Percentiles rank a stretch among this genome's conserved stretches.
phyloP scores from a whole-genome alignment of 2,888 invertebrate genomes.

The Tiliacea aurago region DNA sequence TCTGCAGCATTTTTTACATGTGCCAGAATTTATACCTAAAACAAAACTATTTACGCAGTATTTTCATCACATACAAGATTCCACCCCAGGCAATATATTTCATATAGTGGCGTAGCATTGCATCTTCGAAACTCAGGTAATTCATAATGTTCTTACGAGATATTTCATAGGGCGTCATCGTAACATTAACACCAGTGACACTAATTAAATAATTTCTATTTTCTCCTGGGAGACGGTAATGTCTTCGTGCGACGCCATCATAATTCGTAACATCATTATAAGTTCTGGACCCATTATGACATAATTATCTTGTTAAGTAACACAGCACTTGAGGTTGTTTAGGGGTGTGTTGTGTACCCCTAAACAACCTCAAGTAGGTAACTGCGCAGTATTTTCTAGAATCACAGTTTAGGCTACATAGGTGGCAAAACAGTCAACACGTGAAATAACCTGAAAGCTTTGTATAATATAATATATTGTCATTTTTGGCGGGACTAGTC shows the following conservation, averaged over 20 bases:
- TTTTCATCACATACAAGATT: neutral
- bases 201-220: constrained; percentile 7
- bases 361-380: neutral
- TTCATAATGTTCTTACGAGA: neutral
- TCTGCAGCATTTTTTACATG: neutral
- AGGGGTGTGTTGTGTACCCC: neutral
- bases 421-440: neutral
- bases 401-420: neutral
- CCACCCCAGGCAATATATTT: neutral
- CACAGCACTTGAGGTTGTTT: neutral
- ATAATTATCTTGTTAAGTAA: neutral
- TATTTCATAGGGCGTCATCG: neutral
- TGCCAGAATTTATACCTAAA: neutral
- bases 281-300: neutral
- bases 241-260: constrained; percentile 6
- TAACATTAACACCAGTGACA: neutral
- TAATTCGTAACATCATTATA: constrained; percentile 4
- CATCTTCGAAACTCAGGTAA: neutral
- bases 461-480: no score
- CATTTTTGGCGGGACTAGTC: neutral
- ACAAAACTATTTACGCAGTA: neutral
- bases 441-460: constrained; percentile 5
- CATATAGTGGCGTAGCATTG: neutral
- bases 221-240: neutral
- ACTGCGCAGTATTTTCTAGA: constrained; percentile 9